phyloP scores from a whole-genome alignment of 2,113 vertebrate genomes.

The Onychorhynchus coronatus region DNA sequence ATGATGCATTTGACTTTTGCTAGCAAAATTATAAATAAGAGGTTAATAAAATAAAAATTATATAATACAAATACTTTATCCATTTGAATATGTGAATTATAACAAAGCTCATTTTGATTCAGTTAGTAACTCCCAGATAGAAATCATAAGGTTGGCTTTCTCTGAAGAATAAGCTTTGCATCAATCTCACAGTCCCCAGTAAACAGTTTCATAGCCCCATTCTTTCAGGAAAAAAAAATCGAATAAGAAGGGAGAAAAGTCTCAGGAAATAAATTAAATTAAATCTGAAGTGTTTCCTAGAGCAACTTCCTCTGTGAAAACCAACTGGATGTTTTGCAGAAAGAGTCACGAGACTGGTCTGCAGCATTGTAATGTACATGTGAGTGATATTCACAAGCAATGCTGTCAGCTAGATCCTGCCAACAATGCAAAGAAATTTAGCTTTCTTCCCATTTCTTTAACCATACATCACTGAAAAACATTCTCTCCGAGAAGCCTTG shows the following conservation, averaged over 20 bases:
- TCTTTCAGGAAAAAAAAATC: not conserved
- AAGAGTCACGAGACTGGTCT: not conserved
- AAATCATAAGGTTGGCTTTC: not conserved
- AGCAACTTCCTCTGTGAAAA: not conserved
- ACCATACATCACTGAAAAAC: not conserved
- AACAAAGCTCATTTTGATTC: not conserved
- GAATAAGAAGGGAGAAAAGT: not conserved
- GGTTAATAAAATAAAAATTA: not conserved
- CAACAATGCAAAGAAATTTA: not conserved
- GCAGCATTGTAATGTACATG: not conserved
- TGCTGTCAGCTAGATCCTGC: not conserved
- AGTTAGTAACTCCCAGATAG: not conserved
- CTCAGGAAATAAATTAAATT: not conserved
- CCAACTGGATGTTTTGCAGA: not conserved
- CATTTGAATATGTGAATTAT: not conserved
- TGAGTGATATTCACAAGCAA: not conserved
- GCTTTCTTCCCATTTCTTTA: not conserved
- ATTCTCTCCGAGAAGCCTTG: not conserved
- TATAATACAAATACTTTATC: not conserved
- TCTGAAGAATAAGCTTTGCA: not conserved
- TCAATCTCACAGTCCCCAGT: not conserved
- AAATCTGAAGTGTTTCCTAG: not conserved
- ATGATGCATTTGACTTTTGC: not conserved
- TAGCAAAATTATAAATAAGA: conserved; percentile 21
- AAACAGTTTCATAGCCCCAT: not conserved